phyloP scores from a whole-genome alignment of 2,113 vertebrate genomes.

The Emydocephalus ijimae region DNA sequence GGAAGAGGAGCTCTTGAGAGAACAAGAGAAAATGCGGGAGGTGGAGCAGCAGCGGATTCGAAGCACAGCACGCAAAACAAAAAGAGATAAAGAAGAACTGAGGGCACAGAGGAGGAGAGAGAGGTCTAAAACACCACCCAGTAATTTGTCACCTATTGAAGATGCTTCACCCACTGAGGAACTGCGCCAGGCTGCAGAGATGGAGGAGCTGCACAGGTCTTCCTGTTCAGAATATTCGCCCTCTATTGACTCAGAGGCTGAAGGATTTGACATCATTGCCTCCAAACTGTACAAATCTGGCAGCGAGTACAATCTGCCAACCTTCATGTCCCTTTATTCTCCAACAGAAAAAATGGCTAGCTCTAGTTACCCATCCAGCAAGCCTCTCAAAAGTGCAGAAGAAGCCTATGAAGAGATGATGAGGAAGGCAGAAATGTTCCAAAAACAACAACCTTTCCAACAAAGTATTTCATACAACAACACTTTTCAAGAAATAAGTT shows the following conservation, averaged over 20 bases:
- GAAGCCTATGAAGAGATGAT: slow-evolving; percentile 99
- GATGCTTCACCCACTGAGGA: slow-evolving; percentile 97
- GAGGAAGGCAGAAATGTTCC: slow-evolving; percentile 93
- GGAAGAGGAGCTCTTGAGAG: slow-evolving; percentile 93
- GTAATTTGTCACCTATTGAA: slow-evolving; percentile 96
- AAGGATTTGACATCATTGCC: slow-evolving; percentile 84
- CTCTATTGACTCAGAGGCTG: slow-evolving; percentile 94
- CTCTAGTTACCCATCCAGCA: slow-evolving; percentile 73
- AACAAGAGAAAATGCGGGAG: slow-evolving; percentile 98
- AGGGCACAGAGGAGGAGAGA: slow-evolving; percentile 93
- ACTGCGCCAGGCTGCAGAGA: slow-evolving; percentile 92
- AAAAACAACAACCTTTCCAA: slow-evolving; percentile 79
- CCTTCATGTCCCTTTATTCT: slow-evolving; percentile 96
- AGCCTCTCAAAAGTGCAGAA: slow-evolving; percentile 94
- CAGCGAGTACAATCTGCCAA: slow-evolving; percentile 94
- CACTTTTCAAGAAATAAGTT: slow-evolving; percentile 68
- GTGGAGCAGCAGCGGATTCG: slow-evolving; percentile 95
- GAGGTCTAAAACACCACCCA: slow-evolving; percentile 95
- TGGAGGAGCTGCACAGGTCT: slow-evolving; percentile 97
- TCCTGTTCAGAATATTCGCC: slow-evolving; percentile 97
- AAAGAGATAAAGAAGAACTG: slow-evolving; percentile 95
- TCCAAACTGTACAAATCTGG: slow-evolving; percentile 92
- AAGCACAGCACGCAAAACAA: slow-evolving; percentile 93
- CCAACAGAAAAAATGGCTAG: slow-evolving; percentile 81
- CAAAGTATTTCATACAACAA: slow-evolving; percentile 66